Base-by-base conservation (phyloP, 2,888 invertebrate species). In the Mycogona germanica region DNA sequence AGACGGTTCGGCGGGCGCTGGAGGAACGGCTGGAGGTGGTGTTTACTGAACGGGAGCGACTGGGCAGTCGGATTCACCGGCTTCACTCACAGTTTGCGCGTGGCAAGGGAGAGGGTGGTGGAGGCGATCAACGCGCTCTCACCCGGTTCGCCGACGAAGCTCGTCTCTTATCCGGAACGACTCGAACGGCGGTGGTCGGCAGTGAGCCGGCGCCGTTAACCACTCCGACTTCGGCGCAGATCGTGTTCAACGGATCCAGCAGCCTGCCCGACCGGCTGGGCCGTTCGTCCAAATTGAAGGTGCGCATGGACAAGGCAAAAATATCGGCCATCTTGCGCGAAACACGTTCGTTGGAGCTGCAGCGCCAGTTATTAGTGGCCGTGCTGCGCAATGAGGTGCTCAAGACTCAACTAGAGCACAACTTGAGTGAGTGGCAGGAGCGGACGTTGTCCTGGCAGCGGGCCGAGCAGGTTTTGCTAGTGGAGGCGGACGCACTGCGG, bases 251-350 rank as follows among this genome's bases (percentile, higher is more conserved):
- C 14, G 51, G 44, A 4, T 41, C 51, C 3, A 51, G 23, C 28
- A 55, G 55, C 35, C 25, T 51, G 5, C 51, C 55, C 19, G 51
- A 53, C 37, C 9, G 51, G 19, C 25, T 53, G 35, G n/a, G 25
- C 7, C 28, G 38, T 12, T n/a, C n/a, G n/a, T 23, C 48, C 46
- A 50, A 44, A 23, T 26, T 57, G 3, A 44, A 49, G 23, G 51
- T 57, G 9, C 49, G 29, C 3, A 29, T 53, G 19, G 50, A 57
- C 17, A 50, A 38, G 25, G 30, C 40, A 9, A 50, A 45, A 19
- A 80, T 87, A 68, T 77, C 82, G 65, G 87, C 87, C 72, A 87
- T 88, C 73, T 77, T 88, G 65, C 76, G 78, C 64, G 87, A 88
- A 75, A 79, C 79, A 63, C 84, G 84, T 73, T 81, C 84, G 55